Percentiles rank a stretch among this genome's conserved stretches.
Evolutionary conservation across 2,113 vertebrate species (phyloP).

Genomic region (Tricholaema leucomelas): DNA sequence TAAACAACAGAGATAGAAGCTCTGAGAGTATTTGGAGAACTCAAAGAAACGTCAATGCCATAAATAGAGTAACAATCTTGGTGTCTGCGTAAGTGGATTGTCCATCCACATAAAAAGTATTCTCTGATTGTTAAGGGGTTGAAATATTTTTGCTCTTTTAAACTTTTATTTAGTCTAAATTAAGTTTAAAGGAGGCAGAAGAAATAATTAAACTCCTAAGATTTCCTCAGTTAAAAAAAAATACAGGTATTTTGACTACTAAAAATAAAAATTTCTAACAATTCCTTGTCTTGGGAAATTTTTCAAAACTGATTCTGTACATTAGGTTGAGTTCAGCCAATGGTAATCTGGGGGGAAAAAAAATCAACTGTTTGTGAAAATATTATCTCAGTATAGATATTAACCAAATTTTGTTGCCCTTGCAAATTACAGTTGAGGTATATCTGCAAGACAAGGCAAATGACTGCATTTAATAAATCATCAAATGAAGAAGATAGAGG

Average conservation of each 20-base stretch:
- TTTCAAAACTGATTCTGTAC: neutral
- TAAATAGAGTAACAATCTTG: neutral
- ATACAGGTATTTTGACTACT: neutral
- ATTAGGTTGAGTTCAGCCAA: neutral
- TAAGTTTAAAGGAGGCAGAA: too few species aligned
- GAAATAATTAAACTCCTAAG: rapidly evolving
- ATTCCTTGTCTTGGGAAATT: neutral
- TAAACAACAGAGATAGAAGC: neutral
- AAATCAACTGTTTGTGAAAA: neutral
- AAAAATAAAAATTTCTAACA: neutral
- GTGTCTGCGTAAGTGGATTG: neutral
- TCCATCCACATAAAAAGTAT: neutral
- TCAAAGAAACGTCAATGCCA: neutral
- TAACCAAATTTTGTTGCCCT: neutral
- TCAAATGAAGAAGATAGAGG: neutral
- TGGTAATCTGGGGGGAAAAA: neutral
- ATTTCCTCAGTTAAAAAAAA: neutral
- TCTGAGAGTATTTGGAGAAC: neutral
- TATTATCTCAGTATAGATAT: neutral
- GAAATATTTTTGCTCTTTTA: neutral
- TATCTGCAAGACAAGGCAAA: neutral
- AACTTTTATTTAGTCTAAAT: neutral
- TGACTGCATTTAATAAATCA: neutral
- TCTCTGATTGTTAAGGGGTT: neutral
- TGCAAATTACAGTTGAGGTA: neutral